A percentile compares a stretch with the other conserved stretches of the same genome.
These are phyloP conservation scores for Marmota flaviventris DNA, from an alignment of 2,113 vertebrate species.

Conservation along the genomic window DNA sequence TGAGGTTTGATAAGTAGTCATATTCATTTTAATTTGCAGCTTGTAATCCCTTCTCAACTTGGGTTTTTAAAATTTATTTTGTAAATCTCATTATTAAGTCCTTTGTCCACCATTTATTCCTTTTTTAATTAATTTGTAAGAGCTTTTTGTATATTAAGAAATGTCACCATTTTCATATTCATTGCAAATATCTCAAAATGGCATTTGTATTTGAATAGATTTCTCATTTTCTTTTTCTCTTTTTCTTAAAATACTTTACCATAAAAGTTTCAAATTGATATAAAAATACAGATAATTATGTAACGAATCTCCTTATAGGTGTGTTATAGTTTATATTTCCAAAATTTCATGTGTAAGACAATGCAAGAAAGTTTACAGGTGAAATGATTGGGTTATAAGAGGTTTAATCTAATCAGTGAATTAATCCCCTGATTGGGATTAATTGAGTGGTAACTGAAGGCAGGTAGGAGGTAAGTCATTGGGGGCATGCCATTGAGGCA, in stretches of 20 bases:
- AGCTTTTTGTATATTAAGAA: slow-evolving; percentile 15
- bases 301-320: neutral
- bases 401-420: too few relatives aligned
- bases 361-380: too few relatives aligned
- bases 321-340: too few relatives aligned
- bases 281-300: neutral
- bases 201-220: neutral
- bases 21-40: slow-evolving; percentile 27
- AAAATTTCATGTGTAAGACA: too few relatives aligned
- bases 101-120: neutral
- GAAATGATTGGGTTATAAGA: too few relatives aligned
- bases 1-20: neutral
- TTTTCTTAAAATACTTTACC: neutral
- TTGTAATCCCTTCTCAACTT: neutral
- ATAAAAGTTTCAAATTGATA: neutral
- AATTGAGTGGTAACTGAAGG: too few relatives aligned
- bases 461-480: too few relatives aligned
- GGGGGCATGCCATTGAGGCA: too few relatives aligned
- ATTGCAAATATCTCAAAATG: slow-evolving; percentile 32
- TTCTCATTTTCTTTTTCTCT: neutral
- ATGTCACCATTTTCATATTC: neutral
- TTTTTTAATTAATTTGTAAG: slow-evolving; percentile 48
- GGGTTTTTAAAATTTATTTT: neutral
- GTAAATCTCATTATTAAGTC: neutral
- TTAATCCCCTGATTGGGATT: too few relatives aligned